Evolutionary conservation across 2,113 vertebrate species (phyloP).

Genomic region (Myrmecophaga tridactyla): DNA sequence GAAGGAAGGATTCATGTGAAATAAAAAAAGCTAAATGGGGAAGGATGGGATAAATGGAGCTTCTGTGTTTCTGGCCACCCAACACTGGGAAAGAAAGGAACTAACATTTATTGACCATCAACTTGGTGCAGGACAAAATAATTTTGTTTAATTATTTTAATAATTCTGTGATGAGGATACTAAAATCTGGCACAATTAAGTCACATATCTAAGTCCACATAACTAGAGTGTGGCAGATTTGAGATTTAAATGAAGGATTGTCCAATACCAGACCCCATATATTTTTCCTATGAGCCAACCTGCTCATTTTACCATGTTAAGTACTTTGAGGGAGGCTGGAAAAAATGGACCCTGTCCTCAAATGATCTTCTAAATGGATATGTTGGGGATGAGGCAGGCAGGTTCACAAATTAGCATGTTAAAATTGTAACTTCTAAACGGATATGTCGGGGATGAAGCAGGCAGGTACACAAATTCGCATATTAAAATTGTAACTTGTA

Average conservation of each 20-base stretch:
- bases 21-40: not conserved
- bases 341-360: not conserved
- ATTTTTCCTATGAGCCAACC: not conserved
- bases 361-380: not conserved
- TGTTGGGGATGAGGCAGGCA: not conserved
- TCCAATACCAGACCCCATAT: not conserved
- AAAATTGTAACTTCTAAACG: not conserved
- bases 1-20: conserved; percentile 11
- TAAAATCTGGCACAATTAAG: not conserved
- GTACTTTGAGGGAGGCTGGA: not conserved
- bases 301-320: not conserved
- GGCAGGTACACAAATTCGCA: not conserved
- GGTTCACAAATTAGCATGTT: not conserved
- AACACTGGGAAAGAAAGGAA: not conserved
- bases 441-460: too few relatives aligned
- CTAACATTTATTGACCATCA: not conserved
- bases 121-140: not conserved
- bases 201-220: not conserved
- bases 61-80: not conserved
- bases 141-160: conserved; percentile 14
- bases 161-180: not conserved
- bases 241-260: conserved; percentile 38
- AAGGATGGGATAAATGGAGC: not conserved
- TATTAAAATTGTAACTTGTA: not conserved
- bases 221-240: conserved; percentile 1